A percentile compares a stretch with the other conserved stretches of the same genome.
These are phyloP conservation scores for Apis mellifera DNA, from an alignment of 1,140 invertebrate genomes.

Conservation along the genomic window DNA sequence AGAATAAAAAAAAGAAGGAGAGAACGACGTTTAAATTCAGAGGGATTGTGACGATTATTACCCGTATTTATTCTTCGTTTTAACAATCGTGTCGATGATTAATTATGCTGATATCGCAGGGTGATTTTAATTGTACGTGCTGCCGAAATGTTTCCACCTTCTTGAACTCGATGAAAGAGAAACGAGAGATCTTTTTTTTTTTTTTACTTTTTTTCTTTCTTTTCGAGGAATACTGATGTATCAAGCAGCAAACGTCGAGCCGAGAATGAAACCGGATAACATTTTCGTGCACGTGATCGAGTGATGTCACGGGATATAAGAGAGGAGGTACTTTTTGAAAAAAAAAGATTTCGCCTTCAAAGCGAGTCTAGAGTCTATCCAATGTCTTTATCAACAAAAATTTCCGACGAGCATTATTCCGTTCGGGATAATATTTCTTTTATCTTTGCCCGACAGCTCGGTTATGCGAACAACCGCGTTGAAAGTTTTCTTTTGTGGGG, in stretches of 20 bases:
- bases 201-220: background rate
- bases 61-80: background rate
- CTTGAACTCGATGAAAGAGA: slow-evolving; percentile 55
- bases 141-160: slow-evolving; percentile 60
- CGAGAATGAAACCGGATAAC: background rate
- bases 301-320: background rate
- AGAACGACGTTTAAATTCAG: slow-evolving; percentile 41
- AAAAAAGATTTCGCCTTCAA: background rate
- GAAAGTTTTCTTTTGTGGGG: background rate
- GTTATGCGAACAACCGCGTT: background rate
- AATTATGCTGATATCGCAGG: background rate
- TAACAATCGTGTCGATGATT: background rate
- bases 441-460: background rate
- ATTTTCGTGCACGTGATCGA: background rate
- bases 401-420: background rate
- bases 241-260: slow-evolving; percentile 36
- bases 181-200: background rate
- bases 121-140: slow-evolving; percentile 21
- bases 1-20: background rate
- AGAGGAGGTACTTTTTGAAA: background rate
- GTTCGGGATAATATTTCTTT: background rate
- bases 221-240: background rate
- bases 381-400: background rate
- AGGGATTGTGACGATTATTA: slow-evolving; percentile 34
- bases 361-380: background rate